These are phyloP conservation scores for Indicator maculatus DNA, from an alignment of 2,113 vertebrate genomes.

Conservation along the genomic window DNA sequence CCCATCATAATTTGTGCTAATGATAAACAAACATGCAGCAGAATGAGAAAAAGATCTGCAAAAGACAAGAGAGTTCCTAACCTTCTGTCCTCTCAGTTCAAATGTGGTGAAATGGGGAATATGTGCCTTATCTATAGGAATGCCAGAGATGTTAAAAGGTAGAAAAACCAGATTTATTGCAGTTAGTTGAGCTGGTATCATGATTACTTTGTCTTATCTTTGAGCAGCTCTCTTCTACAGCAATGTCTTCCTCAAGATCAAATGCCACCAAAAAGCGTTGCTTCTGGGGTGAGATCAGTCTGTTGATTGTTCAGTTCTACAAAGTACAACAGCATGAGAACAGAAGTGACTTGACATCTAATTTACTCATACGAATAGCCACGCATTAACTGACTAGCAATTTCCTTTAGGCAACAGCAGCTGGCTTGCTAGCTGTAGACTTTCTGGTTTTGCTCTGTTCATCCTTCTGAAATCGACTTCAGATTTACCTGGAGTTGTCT, in stretches of 20 bases:
- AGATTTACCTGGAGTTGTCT: background rate
- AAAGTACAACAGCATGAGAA: background rate
- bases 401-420: conserved; percentile 23
- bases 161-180: background rate
- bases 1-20: conserved; percentile 50
- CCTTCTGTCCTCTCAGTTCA: background rate
- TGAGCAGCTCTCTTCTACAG: background rate
- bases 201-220: background rate
- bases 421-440: background rate
- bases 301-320: background rate
- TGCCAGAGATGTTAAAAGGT: background rate
- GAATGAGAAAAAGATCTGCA: background rate
- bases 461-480: background rate
- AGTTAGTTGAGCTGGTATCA: background rate
- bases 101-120: background rate
- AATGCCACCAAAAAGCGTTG: background rate
- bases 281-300: background rate
- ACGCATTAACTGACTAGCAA: background rate
- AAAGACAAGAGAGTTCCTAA: background rate
- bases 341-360: background rate
- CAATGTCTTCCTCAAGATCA: background rate
- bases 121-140: background rate
- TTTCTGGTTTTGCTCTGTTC: background rate
- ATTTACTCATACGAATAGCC: conserved; percentile 1
- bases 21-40: conserved; percentile 28